Evolutionary conservation across 1,140 invertebrate species (phyloP).

Genomic region (Eueides isabella): DNA sequence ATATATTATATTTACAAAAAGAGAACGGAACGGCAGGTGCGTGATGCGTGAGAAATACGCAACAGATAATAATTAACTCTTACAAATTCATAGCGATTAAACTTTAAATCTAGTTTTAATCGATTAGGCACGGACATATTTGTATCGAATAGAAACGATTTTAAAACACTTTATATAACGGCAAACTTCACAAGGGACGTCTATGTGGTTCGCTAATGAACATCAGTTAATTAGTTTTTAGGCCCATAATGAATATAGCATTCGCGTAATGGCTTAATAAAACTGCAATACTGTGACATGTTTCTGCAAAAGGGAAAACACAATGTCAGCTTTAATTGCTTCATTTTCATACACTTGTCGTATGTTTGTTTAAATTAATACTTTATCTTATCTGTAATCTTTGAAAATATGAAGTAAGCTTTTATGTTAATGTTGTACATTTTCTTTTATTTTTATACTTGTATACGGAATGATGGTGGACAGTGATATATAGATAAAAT

Average conservation of each 20-base stretch:
- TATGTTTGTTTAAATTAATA: neutral
- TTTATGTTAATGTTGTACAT: neutral
- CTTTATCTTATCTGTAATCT: neutral
- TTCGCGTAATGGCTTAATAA: neutral
- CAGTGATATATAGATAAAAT: too few relatives aligned
- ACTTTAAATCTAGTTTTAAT: neutral
- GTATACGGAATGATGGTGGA: too few relatives aligned
- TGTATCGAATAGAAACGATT: neutral
- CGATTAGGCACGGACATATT: neutral
- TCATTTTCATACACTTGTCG: conserved; percentile 5
- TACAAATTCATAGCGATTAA: neutral
- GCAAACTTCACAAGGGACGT: conserved; percentile 1
- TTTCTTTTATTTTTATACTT: neutral
- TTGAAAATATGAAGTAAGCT: neutral
- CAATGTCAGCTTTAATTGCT: conserved; percentile 3
- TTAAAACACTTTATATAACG: neutral
- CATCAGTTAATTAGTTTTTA: conserved; percentile 5
- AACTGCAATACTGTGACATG: conserved; percentile 10
- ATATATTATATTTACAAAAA: too few relatives aligned
- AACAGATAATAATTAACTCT: conserved; percentile 1
- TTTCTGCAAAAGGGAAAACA: conserved; percentile 1
- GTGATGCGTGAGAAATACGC: conserved; percentile 9
- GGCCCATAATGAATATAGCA: neutral
- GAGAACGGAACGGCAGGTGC: conserved; percentile 5
- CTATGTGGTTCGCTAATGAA: conserved; percentile 1